phyloP scores from a whole-genome alignment of 2,888 invertebrate genomes.

The Plusia festucae region DNA sequence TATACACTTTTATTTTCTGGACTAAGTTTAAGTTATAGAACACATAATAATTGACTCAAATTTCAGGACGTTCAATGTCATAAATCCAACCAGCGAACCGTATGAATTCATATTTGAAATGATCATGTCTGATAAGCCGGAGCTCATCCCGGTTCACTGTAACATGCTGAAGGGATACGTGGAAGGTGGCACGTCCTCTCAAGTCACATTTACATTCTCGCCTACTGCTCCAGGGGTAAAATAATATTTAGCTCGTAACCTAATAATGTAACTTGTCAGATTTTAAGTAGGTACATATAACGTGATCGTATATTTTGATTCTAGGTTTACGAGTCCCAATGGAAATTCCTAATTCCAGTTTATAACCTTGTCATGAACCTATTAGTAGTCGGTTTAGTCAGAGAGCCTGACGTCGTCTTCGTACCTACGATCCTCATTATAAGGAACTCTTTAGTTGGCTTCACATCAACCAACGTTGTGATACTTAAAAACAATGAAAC shows the following conservation, averaged over 20 bases:
- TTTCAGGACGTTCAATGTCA: conserved; percentile 90
- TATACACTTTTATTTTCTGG: no score
- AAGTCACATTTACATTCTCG: conserved; percentile 91
- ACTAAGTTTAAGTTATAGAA: no score
- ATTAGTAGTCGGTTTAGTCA: conserved; percentile 90
- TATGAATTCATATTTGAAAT: conserved; percentile 90
- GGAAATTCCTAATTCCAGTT: conserved; percentile 90
- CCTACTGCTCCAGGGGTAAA: conserved; percentile 90
- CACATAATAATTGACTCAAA: neutral
- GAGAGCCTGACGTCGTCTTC: conserved; percentile 91
- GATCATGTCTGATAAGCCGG: conserved; percentile 79
- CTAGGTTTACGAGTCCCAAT: conserved; percentile 90
- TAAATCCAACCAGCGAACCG: conserved; percentile 91
- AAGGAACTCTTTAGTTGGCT: conserved; percentile 90
- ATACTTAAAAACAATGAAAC: conserved; percentile 88
- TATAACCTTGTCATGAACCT: conserved; percentile 88
- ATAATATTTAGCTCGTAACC: conserved; percentile 3
- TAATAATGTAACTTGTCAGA: no score
- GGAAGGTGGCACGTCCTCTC: conserved; percentile 88
- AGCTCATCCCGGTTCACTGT: conserved; percentile 90
- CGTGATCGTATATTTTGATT: neutral
- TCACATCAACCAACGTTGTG: conserved; percentile 79
- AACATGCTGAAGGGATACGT: conserved; percentile 89
- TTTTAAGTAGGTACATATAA: no score
- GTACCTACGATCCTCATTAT: conserved; percentile 89